Percentiles rank a stretch among this genome's conserved stretches.
Evolutionary conservation across 2,797 vertebrate species (phyloP).

Genomic region (Sebastes goodei): DNA sequence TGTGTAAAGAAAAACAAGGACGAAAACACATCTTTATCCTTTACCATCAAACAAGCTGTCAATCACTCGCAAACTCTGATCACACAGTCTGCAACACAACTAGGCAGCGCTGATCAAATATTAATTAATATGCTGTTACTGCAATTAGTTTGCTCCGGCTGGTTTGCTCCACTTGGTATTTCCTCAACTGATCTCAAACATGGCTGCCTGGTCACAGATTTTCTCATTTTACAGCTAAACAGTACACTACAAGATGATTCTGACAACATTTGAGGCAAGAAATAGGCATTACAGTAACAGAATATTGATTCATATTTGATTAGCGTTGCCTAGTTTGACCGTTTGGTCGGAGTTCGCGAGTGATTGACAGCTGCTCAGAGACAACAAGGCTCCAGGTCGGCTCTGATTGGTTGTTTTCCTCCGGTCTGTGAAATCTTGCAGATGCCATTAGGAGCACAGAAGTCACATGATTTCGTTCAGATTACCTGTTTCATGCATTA

Average conservation of each 20-base stretch:
- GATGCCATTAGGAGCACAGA: neutral
- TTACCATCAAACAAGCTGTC: neutral
- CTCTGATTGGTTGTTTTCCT: neutral
- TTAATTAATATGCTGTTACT: neutral
- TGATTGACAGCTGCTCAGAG: too few relatives aligned
- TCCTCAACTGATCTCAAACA: neutral
- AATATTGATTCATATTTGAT: neutral
- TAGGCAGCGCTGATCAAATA: neutral
- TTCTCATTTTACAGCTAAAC: neutral
- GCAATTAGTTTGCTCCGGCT: neutral
- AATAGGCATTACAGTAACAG: neutral
- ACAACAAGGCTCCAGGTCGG: neutral
- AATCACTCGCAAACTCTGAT: too few relatives aligned
- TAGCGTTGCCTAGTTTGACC: neutral
- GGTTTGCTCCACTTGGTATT: neutral
- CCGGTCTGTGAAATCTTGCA: neutral
- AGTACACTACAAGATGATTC: neutral
- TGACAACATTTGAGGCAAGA: neutral
- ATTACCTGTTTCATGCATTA: neutral
- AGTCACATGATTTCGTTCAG: neutral
- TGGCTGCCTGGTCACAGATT: neutral
- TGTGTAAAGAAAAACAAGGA: conserved; percentile 12
- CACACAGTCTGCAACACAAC: too few relatives aligned
- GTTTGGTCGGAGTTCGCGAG: too few relatives aligned
- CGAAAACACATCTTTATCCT: neutral